Evolutionary conservation across 2,113 vertebrate species (phyloP).

Genomic region (Chaetura pelagica): DNA sequence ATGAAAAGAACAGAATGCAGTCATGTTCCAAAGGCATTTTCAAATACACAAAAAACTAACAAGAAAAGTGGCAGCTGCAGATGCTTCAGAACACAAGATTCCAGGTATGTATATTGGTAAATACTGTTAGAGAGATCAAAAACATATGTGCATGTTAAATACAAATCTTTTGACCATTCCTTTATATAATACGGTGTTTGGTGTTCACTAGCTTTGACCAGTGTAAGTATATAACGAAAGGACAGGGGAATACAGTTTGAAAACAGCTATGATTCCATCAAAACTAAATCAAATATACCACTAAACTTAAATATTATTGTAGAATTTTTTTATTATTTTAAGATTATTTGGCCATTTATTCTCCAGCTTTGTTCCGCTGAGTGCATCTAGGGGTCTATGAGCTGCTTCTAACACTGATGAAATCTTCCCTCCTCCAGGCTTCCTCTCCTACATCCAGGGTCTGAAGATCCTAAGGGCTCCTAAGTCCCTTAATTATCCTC

Average conservation of each 20-base stretch:
- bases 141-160: not conserved
- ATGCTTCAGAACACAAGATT: not conserved
- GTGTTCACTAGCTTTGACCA: not conserved
- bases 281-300: not conserved
- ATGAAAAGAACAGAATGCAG: conserved; percentile 19
- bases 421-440: not conserved
- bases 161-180: not conserved
- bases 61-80: not conserved
- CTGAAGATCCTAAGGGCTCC: no score
- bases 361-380: not conserved
- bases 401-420: not conserved
- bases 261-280: not conserved
- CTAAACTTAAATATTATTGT: not conserved
- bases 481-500: no score
- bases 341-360: not conserved
- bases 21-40: conserved; percentile 17
- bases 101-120: not conserved
- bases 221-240: not conserved
- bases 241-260: not conserved
- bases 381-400: not conserved
- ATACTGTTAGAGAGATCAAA: not conserved
- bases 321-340: no score
- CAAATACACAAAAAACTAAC: not conserved
- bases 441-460: no score
- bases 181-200: not conserved